Conservation (phyloP, 2,888 invertebrate genomes). For the Cryptus armator region DNA sequence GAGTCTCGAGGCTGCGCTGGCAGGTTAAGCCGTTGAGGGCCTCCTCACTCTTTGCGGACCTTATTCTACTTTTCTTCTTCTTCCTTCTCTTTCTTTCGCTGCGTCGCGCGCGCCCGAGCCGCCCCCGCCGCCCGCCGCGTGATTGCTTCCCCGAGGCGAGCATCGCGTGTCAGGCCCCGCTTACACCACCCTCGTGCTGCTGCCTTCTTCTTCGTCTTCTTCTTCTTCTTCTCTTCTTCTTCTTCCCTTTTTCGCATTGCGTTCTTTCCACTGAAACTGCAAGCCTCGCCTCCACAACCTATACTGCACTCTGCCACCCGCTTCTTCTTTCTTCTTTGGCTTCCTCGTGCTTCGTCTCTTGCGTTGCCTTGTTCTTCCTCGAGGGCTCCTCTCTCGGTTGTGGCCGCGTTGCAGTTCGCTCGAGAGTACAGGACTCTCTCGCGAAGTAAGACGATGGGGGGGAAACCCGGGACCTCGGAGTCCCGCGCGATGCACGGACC, state of each 20-base stretch:
- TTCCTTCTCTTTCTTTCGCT: conserved; percentile 50
- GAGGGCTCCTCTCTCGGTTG: conserved; percentile 43
- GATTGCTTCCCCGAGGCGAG: conserved; percentile 84
- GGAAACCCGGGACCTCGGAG: conserved; percentile 7
- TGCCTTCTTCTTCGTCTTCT: conserved; percentile 68
- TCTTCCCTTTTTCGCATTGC: conserved; percentile 60
- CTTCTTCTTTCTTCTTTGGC: conserved; percentile 48
- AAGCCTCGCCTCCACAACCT: conserved; percentile 56
- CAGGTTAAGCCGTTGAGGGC: conserved; percentile 65
- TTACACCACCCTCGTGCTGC: conserved; percentile 77
- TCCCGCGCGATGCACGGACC: conserved; percentile 61
- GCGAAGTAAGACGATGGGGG: neutral
- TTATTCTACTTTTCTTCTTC: conserved; percentile 45
- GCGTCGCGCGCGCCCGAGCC: conserved; percentile 76
- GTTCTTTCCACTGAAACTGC: conserved; percentile 60
- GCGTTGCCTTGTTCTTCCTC: conserved; percentile 51
- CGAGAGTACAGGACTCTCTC: neutral
- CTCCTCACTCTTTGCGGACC: conserved; percentile 51
- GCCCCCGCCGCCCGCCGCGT: conserved; percentile 84
- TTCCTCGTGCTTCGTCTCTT: conserved; percentile 36
- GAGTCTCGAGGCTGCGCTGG: conserved; percentile 38
- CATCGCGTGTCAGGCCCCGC: conserved; percentile 85
- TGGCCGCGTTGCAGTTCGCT: neutral
- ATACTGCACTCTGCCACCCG: conserved; percentile 48
- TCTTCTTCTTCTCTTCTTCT: conserved; percentile 33